phyloP scores from a whole-genome alignment of 2,797 vertebrate genomes.

The Australoheros facetus region DNA sequence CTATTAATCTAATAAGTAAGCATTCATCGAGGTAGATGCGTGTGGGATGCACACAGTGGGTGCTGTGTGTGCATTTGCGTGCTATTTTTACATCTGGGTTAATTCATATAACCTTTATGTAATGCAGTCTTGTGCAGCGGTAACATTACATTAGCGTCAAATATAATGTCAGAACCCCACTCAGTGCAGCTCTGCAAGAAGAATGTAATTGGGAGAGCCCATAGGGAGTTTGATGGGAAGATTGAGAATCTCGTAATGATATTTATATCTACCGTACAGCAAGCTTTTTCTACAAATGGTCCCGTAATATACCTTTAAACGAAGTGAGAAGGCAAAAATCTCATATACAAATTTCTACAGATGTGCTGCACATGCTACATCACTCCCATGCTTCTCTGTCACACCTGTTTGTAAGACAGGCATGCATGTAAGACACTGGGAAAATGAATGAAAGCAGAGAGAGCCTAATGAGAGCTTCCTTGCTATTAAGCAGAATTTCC shows the following conservation, averaged over 20 bases:
- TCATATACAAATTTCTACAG: neutral
- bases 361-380: constrained; percentile 8
- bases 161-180: constrained; percentile 64
- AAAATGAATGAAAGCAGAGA: constrained; percentile 44
- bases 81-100: constrained; percentile 67
- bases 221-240: constrained; percentile 57
- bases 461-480: constrained; percentile 51
- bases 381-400: constrained; percentile 15
- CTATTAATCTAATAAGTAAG: constrained; percentile 31
- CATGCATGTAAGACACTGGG: constrained; percentile 22
- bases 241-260: constrained; percentile 63
- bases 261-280: constrained; percentile 49
- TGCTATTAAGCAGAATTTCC: constrained; percentile 65
- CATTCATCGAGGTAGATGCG: neutral
- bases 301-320: constrained; percentile 49
- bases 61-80: neutral
- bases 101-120: constrained; percentile 68
- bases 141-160: constrained; percentile 72
- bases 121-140: constrained; percentile 64
- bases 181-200: constrained; percentile 41
- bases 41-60: neutral
- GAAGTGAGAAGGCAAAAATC: neutral
- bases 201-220: constrained; percentile 72
- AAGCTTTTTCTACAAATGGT: constrained; percentile 53
- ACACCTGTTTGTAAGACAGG: neutral